Conservation (phyloP, 2,113 vertebrate genomes). For the Pachyramphus minor region DNA sequence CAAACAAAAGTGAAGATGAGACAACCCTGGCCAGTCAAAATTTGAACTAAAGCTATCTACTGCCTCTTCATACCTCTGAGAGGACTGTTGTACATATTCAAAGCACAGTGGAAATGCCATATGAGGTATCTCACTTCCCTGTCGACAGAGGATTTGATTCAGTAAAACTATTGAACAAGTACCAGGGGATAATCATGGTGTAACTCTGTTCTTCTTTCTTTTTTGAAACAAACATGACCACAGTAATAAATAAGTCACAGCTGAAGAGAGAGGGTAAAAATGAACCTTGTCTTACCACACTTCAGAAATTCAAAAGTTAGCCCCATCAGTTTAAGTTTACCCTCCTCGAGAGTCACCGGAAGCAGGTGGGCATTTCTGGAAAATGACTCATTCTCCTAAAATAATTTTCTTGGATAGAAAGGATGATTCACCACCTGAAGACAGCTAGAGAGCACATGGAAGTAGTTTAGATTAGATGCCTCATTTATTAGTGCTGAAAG, state of each 20-base stretch:
- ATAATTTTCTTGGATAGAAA: constrained; percentile 28
- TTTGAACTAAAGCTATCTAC: neutral
- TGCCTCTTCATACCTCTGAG: neutral
- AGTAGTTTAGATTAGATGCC: neutral
- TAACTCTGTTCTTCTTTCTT: neutral
- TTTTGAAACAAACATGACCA: neutral
- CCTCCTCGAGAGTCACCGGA: neutral
- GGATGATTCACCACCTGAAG: constrained; percentile 12
- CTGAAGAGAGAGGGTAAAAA: neutral
- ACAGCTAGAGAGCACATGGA: neutral
- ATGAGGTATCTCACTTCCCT: neutral
- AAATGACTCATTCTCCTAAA: neutral
- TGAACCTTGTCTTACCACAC: neutral
- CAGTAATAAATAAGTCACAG: neutral
- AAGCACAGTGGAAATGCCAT: neutral
- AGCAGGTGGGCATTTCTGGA: neutral
- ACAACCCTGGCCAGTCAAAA: neutral
- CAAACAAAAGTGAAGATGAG: no score
- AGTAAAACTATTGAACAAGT: neutral
- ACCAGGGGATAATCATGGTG: neutral
- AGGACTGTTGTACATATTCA: neutral
- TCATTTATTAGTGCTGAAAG: neutral
- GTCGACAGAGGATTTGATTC: neutral
- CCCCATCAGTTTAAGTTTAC: neutral
- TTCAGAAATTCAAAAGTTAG: neutral